phyloP scores from a whole-genome alignment of 92 coral and sea anemone species.

The Porites cylindrica region DNA sequence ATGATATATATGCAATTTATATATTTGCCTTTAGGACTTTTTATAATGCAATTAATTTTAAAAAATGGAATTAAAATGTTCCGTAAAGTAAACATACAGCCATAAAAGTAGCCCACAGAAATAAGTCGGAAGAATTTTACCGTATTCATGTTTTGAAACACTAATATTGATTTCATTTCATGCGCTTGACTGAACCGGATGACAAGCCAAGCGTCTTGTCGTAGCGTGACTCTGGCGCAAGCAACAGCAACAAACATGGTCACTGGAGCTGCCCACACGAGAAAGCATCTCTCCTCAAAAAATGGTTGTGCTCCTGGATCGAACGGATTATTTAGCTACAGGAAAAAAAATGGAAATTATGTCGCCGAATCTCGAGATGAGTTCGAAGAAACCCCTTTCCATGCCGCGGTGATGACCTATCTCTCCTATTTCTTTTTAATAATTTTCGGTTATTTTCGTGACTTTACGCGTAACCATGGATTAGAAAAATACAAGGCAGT shows the following conservation, averaged over 20 bases:
- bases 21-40: too few relatives aligned
- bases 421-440: conserved; percentile 85
- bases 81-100: too few relatives aligned
- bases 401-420: conserved; percentile 88
- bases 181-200: too few relatives aligned
- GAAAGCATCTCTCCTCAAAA: conserved; percentile 35
- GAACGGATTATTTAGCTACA: conserved; percentile 63
- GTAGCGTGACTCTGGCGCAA: too few relatives aligned
- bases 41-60: too few relatives aligned
- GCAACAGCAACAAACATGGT: conserved; percentile 38
- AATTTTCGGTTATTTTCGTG: conserved; percentile 92
- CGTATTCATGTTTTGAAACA: too few relatives aligned
- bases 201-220: too few relatives aligned
- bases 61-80: too few relatives aligned
- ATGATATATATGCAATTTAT: too few relatives aligned
- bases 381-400: conserved; percentile 89
- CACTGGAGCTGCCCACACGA: conserved; percentile 42
- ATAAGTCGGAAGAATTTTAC: too few relatives aligned
- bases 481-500: conserved; percentile 82
- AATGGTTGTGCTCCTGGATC: conserved; percentile 70
- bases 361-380: conserved; percentile 60
- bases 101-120: too few relatives aligned
- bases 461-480: conserved; percentile 91
- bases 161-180: too few relatives aligned
- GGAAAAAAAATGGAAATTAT: conserved; percentile 19